These are phyloP conservation scores for Hydrocynus forskahlii DNA, from an alignment of 2,797 vertebrate genomes.

Conservation along the genomic window DNA sequence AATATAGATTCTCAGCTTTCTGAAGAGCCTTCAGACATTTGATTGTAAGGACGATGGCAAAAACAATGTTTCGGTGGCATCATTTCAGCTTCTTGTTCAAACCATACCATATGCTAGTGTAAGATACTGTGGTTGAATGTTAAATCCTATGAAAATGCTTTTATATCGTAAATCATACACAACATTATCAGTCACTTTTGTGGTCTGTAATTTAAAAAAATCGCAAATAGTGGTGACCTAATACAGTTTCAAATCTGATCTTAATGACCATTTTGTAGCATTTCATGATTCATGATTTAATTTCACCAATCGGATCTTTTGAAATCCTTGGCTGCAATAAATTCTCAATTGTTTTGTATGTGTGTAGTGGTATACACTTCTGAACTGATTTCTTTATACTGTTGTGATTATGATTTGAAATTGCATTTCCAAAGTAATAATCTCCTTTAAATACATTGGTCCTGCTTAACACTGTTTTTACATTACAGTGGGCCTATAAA, in stretches of 20 bases:
- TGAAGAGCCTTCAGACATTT: conserved; percentile 35
- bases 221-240: too few relatives aligned
- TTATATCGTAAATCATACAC: neutral
- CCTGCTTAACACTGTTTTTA: neutral
- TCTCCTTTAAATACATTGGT: neutral
- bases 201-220: too few relatives aligned
- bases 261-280: neutral
- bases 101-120: neutral
- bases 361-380: neutral
- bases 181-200: too few relatives aligned
- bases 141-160: neutral
- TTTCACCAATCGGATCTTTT: too few relatives aligned
- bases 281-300: neutral
- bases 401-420: too few relatives aligned
- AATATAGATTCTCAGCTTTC: conserved; percentile 20
- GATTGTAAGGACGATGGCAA: conserved; percentile 16
- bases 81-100: conserved; percentile 18
- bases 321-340: too few relatives aligned
- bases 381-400: neutral
- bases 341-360: too few relatives aligned
- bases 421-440: neutral
- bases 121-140: neutral
- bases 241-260: too few relatives aligned
- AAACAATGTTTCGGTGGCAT: conserved; percentile 20
- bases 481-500: neutral